Percentiles rank a stretch among this genome's conserved stretches.
phyloP scores from a whole-genome alignment of 2,113 vertebrate species.

The Melanerpes aurifrons region DNA sequence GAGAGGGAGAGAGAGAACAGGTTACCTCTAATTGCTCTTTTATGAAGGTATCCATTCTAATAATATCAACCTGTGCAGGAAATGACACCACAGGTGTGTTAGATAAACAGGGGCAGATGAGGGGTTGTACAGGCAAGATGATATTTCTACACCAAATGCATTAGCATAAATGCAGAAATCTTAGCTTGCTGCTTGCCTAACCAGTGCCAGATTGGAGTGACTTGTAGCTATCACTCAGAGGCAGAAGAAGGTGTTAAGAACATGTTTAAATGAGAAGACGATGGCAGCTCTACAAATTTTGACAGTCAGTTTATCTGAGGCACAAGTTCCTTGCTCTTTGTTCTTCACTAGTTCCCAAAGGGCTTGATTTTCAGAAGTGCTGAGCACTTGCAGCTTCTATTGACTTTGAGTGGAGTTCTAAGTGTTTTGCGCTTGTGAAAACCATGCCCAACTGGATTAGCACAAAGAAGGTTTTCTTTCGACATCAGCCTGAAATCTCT shows the following conservation, averaged over 20 bases:
- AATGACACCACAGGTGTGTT: not conserved
- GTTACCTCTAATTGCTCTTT: conserved; percentile 5
- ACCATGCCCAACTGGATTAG: conserved; percentile 63
- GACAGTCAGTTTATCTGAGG: conserved; percentile 66
- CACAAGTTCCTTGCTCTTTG: conserved; percentile 69
- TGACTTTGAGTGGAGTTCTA: conserved; percentile 70
- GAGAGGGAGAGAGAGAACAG: not conserved
- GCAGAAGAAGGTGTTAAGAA: conserved; percentile 69
- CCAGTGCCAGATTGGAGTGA: conserved; percentile 68
- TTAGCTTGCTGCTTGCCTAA: conserved; percentile 53
- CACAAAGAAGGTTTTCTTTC: conserved; percentile 63
- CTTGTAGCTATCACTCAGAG: conserved; percentile 70
- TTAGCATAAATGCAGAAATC: conserved; percentile 63
- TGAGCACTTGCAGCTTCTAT: conserved; percentile 67
- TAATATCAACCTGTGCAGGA: not conserved
- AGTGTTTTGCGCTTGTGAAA: conserved; percentile 59
- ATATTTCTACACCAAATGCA: conserved; percentile 39
- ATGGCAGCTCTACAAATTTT: conserved; percentile 70
- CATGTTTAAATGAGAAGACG: conserved; percentile 65
- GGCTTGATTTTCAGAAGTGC: conserved; percentile 61
- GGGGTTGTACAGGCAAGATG: not conserved
- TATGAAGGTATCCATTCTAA: not conserved
- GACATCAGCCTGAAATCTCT: conserved; percentile 31
- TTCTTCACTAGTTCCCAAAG: conserved; percentile 52
- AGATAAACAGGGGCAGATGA: conserved; percentile 22